Evolutionary conservation across 2,113 vertebrate genomes (phyloP).

Genomic region (Pituophis catenifer): DNA sequence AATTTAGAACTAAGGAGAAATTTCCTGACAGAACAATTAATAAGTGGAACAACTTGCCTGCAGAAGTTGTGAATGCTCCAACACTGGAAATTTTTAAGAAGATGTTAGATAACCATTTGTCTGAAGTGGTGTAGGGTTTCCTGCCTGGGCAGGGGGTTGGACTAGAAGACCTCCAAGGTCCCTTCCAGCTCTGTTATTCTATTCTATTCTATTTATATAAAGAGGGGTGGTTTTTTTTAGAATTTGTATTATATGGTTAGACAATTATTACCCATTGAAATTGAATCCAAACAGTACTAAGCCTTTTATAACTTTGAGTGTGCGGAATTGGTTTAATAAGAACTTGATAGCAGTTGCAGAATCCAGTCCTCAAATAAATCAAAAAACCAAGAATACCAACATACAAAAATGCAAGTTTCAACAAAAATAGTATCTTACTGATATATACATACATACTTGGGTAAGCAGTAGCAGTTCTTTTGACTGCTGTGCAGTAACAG

Average conservation of each 20-base stretch:
- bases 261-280: constrained; percentile 8
- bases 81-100: too few species aligned
- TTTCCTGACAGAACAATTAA: too few species aligned
- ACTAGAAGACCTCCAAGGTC: too few species aligned
- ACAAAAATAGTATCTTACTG: not conserved
- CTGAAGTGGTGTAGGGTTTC: too few species aligned
- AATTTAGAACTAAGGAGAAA: too few species aligned
- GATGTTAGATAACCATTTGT: too few species aligned
- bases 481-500: constrained; percentile 44
- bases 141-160: too few species aligned
- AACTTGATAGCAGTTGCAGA: not conserved
- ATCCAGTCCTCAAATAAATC: not conserved
- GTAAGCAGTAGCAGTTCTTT: constrained; percentile 47
- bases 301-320: constrained; percentile 16
- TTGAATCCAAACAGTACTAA: not conserved
- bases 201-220: too few species aligned
- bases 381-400: not conserved
- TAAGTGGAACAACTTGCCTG: too few species aligned
- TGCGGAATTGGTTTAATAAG: constrained; percentile 13
- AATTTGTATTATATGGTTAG: not conserved
- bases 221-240: not conserved
- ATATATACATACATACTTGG: constrained; percentile 17
- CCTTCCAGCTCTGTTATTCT: too few species aligned
- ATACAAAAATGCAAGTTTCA: not conserved
- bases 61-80: too few species aligned